These are phyloP conservation scores for Itoplectis maculator DNA, from an alignment of 2,888 invertebrate species.

Conservation along the genomic window DNA sequence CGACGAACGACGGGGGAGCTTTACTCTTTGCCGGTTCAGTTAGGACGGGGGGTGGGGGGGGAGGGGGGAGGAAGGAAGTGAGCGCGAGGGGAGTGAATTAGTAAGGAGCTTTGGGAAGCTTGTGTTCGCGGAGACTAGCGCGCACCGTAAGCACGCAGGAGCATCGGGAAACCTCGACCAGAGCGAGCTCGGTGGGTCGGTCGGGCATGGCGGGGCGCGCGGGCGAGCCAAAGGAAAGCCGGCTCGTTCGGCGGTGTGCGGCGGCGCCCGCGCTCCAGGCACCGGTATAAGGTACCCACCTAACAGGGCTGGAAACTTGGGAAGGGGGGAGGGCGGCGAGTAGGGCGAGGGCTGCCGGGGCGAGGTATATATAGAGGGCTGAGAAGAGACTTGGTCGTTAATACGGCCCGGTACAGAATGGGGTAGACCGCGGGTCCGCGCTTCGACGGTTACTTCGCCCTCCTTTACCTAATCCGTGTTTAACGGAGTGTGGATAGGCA, in stretches of 20 bases:
- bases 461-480: conserved; percentile 66
- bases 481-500: conserved; percentile 68
- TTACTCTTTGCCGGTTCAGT: too few relatives aligned
- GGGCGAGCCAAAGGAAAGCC: conserved; percentile 58
- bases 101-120: conserved; percentile 48
- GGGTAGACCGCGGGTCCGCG: conserved; percentile 59
- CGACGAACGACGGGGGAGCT: conserved; percentile 36
- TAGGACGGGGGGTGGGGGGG: conserved; percentile 4
- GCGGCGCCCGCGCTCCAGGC: too few relatives aligned
- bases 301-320: conserved; percentile 38
- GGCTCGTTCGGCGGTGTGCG: conserved; percentile 39
- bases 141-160: conserved; percentile 35
- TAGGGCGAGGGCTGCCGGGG: too few relatives aligned
- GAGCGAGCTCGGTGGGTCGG: conserved; percentile 67
- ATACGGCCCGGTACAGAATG: conserved; percentile 60
- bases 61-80: neutral
- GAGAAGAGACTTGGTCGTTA: conserved; percentile 56
- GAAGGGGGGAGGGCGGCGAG: conserved; percentile 27
- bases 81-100: conserved; percentile 44
- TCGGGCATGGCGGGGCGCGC: conserved; percentile 57
- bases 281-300: conserved; percentile 32
- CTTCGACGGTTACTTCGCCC: conserved; percentile 61
- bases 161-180: conserved; percentile 41
- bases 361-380: too few relatives aligned
- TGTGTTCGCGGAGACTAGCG: conserved; percentile 34